Evolutionary conservation across 2,888 invertebrate genomes (phyloP).

Genomic region (Megastigmus dorsalis): DNA sequence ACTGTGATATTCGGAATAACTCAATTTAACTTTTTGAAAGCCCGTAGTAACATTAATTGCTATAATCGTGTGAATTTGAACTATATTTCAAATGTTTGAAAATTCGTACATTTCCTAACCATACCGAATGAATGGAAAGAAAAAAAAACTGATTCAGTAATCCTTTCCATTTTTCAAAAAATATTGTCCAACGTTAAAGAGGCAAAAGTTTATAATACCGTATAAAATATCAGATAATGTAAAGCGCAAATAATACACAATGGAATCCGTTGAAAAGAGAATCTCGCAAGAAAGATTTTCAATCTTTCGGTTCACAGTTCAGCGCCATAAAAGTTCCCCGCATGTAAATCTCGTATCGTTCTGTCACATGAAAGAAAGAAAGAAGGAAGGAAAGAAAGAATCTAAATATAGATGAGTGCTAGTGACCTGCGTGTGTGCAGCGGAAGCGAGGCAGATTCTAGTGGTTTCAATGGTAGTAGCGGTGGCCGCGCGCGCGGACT

Average conservation of each 20-base stretch:
- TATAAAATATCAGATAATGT: background rate
- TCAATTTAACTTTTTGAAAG: too few relatives aligned
- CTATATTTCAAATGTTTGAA: too few relatives aligned
- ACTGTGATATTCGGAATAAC: too few relatives aligned
- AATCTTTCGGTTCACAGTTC: conserved; percentile 39
- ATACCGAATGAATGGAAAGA: too few relatives aligned
- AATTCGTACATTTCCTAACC: too few relatives aligned
- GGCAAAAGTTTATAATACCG: too few relatives aligned
- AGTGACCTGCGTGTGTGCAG: conserved; percentile 53
- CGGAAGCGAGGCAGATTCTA: conserved; percentile 66
- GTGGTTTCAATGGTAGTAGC: conserved; percentile 56
- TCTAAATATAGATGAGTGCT: conserved; percentile 60
- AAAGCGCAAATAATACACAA: conserved; percentile 6
- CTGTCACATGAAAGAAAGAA: conserved; percentile 28
- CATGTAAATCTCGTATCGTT: conserved; percentile 47
- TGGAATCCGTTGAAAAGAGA: conserved; percentile 14
- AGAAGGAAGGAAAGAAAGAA: conserved; percentile 56
- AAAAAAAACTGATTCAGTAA: too few relatives aligned
- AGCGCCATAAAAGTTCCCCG: conserved; percentile 37
- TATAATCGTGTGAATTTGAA: too few relatives aligned
- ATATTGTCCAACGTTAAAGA: too few relatives aligned
- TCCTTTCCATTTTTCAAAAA: too few relatives aligned
- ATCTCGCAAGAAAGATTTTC: conserved; percentile 25
- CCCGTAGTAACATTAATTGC: too few relatives aligned
- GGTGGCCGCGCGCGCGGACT: background rate